Conservation (phyloP, 2,888 invertebrate species). For the Scaptomyza cyrtandrae region DNA sequence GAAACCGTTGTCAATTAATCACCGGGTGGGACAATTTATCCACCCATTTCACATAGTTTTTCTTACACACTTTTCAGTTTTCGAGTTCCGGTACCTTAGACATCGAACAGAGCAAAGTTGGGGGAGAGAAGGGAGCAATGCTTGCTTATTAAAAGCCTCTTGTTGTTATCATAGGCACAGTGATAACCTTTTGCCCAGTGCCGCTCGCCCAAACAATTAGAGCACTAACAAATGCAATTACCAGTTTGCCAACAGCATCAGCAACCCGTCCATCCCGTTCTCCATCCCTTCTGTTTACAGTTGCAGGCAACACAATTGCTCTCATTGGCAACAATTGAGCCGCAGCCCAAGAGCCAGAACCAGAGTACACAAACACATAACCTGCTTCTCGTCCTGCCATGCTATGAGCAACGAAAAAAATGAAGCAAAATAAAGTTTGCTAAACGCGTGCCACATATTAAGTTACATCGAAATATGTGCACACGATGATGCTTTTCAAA, state of each 20-base stretch:
- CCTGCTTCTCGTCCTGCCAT: constrained; percentile 30
- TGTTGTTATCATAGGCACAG: constrained; percentile 70
- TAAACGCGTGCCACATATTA: constrained; percentile 82
- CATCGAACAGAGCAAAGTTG: neutral
- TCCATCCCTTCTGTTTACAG: constrained; percentile 10
- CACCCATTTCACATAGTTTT: constrained; percentile 29
- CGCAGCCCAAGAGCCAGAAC: constrained; percentile 33
- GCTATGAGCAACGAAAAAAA: constrained; percentile 23
- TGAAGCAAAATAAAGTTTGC: constrained; percentile 59
- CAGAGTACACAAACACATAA: constrained; percentile 40
- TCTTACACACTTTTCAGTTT: constrained; percentile 46
- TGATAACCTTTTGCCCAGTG: constrained; percentile 62
- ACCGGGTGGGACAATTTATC: constrained; percentile 32
- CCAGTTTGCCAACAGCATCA: constrained; percentile 49
- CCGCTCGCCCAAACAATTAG: constrained; percentile 67
- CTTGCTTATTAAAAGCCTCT: constrained; percentile 74
- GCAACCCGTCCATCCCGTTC: constrained; percentile 10
- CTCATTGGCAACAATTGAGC: constrained; percentile 76
- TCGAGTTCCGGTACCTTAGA: neutral
- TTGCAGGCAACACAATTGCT: constrained; percentile 68
- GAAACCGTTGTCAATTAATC: constrained; percentile 26
- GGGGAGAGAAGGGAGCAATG: constrained; percentile 14
- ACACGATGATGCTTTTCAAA: constrained; percentile 53
- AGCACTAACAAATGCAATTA: constrained; percentile 77
- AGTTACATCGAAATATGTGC: constrained; percentile 80